These are phyloP conservation scores for Carettochelys insculpta DNA, from an alignment of 2,113 vertebrate species.

Conservation along the genomic window DNA sequence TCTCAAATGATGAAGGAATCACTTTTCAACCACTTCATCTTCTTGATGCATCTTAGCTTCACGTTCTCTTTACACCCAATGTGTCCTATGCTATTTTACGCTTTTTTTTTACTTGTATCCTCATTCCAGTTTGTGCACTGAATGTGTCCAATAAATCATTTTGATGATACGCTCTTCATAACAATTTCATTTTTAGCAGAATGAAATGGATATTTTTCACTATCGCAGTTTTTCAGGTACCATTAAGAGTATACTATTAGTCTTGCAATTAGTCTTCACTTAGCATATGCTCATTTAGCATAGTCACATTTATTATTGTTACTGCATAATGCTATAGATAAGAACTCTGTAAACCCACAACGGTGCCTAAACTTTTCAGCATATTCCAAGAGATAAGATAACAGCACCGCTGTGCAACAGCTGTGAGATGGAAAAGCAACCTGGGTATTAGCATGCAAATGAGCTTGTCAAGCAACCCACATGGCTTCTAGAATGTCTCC, in stretches of 20 bases:
- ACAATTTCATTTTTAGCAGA: slow-evolving; percentile 47
- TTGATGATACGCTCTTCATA: slow-evolving; percentile 62
- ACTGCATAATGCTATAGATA: slow-evolving; percentile 44
- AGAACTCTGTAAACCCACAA: slow-evolving; percentile 26
- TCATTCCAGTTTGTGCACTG: background rate
- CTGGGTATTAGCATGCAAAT: slow-evolving; percentile 37
- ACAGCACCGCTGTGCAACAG: slow-evolving; percentile 28
- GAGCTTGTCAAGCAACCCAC: background rate
- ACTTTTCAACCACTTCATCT: slow-evolving; percentile 23
- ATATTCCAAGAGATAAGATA: slow-evolving; percentile 18
- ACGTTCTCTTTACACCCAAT: slow-evolving; percentile 3
- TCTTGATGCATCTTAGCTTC: slow-evolving; percentile 26
- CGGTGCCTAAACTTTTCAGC: slow-evolving; percentile 42
- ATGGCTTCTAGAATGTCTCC: background rate
- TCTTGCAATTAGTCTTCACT: slow-evolving; percentile 56
- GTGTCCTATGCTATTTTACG: slow-evolving; percentile 29
- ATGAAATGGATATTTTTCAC: slow-evolving; percentile 50
- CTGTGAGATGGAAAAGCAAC: background rate
- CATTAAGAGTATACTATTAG: slow-evolving; percentile 34
- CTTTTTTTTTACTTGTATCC: slow-evolving; percentile 48
- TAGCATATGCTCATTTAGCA: slow-evolving; percentile 58
- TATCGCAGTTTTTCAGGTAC: slow-evolving; percentile 60
- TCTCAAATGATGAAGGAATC: slow-evolving; percentile 33
- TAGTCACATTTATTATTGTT: slow-evolving; percentile 66
- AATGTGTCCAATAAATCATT: slow-evolving; percentile 64